Conservation (phyloP, 35 echinoderm and acorn worm species). For the Ptychodera flava region DNA sequence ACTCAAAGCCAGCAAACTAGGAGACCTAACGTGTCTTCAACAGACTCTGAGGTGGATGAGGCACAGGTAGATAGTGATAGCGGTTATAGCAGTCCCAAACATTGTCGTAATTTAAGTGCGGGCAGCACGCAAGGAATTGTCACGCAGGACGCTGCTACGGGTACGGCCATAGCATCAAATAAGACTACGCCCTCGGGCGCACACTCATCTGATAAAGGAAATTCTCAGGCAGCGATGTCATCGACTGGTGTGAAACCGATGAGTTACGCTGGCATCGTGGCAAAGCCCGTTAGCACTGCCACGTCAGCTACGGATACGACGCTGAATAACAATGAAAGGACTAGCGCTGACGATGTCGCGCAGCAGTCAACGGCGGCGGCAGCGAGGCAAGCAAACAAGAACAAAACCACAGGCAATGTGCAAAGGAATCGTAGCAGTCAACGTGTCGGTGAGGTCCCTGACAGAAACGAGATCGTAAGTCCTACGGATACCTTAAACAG, state of each 20-base stretch:
- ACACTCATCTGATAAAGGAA: neutral
- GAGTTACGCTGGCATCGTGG: neutral
- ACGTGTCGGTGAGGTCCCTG: neutral
- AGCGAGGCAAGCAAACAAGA: too few relatives aligned
- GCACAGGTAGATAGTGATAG: constrained; percentile 83
- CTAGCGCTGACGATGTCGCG: neutral
- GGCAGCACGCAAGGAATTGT: constrained; percentile 12
- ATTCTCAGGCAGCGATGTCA: neutral
- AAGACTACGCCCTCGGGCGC: constrained; percentile 14
- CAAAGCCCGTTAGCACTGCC: too few relatives aligned
- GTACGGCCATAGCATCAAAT: constrained; percentile 3
- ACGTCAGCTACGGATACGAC: neutral
- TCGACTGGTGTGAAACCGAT: neutral
- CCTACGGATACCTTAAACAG: neutral
- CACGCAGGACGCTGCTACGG: constrained; percentile 40
- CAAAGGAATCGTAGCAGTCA: neutral
- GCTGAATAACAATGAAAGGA: neutral
- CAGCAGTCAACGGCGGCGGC: neutral
- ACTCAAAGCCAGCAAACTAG: constrained; percentile 89
- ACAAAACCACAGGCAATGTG: neutral
- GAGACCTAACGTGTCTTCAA: constrained; percentile 51
- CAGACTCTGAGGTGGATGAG: constrained; percentile 50
- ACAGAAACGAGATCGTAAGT: neutral
- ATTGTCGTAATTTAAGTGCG: constrained; percentile 23
- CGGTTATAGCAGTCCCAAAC: constrained; percentile 84